Conservation (phyloP, 2,113 vertebrate species). For the Chamaetylas fuelleborni region DNA sequence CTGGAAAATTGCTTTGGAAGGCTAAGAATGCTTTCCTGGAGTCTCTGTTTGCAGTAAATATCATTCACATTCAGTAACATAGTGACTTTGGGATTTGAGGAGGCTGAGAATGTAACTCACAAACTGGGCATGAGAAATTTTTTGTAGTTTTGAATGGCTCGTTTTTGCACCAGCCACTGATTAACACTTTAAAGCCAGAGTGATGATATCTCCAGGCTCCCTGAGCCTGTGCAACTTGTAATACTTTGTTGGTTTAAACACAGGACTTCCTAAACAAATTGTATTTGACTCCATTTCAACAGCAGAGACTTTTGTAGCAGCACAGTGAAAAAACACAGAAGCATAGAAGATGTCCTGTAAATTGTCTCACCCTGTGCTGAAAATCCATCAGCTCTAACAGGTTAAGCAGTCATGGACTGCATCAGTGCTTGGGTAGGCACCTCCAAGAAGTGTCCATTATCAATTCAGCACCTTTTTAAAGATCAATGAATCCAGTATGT, state of each 20-base stretch:
- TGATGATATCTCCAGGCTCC: neutral
- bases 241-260: neutral
- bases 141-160: neutral
- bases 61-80: neutral
- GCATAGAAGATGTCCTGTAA: neutral
- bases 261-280: neutral
- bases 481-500: neutral
- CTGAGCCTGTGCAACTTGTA: neutral
- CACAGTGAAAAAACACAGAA: neutral
- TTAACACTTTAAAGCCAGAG: neutral
- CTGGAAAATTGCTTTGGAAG: slow-evolving; percentile 68
- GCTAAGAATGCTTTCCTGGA: slow-evolving; percentile 33
- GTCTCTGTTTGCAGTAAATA: slow-evolving; percentile 4
- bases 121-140: neutral
- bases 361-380: neutral
- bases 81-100: neutral
- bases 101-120: neutral
- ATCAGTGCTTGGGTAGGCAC: neutral
- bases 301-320: neutral
- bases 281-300: neutral
- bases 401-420: neutral
- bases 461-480: neutral
- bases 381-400: neutral
- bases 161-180: neutral
- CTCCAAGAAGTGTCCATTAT: neutral